These are phyloP conservation scores for Hemiscyllium ocellatum DNA, from an alignment of 2,113 vertebrate genomes.

Conservation along the genomic window DNA sequence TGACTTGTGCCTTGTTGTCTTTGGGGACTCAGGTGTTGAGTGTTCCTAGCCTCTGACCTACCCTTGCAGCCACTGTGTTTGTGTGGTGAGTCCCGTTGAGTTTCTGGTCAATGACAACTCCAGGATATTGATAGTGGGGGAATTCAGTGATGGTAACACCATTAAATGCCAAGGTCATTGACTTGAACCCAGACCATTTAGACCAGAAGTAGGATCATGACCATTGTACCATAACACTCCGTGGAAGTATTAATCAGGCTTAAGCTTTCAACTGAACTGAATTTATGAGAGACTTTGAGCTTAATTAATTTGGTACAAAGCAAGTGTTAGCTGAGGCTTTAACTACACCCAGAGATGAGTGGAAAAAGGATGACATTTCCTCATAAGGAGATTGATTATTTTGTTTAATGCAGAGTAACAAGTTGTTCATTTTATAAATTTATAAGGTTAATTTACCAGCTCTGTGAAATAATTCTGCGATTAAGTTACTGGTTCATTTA, in stretches of 20 bases:
- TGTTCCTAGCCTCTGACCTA: too few species aligned
- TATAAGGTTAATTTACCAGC: background rate
- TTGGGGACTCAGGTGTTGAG: too few species aligned
- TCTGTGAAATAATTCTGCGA: background rate
- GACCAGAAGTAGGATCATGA: too few species aligned
- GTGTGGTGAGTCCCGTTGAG: too few species aligned
- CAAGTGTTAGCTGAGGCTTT: background rate
- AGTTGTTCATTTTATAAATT: background rate
- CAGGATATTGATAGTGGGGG: too few species aligned
- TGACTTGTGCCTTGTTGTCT: too few species aligned
- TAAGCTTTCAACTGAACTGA: background rate
- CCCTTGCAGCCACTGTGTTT: too few species aligned
- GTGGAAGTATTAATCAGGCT: background rate
- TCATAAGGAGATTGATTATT: background rate
- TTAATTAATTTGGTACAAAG: background rate
- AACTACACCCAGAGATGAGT: background rate
- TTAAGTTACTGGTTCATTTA: background rate
- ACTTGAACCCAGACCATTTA: too few species aligned
- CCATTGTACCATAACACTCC: too few species aligned
- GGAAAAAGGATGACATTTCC: background rate
- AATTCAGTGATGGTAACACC: too few species aligned
- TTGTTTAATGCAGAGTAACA: background rate
- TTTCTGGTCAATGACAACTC: too few species aligned
- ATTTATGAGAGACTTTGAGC: background rate
- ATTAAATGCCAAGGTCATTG: too few species aligned